These are phyloP conservation scores for Cebus imitator DNA, from an alignment of 2,113 vertebrate species.

Conservation along the genomic window DNA sequence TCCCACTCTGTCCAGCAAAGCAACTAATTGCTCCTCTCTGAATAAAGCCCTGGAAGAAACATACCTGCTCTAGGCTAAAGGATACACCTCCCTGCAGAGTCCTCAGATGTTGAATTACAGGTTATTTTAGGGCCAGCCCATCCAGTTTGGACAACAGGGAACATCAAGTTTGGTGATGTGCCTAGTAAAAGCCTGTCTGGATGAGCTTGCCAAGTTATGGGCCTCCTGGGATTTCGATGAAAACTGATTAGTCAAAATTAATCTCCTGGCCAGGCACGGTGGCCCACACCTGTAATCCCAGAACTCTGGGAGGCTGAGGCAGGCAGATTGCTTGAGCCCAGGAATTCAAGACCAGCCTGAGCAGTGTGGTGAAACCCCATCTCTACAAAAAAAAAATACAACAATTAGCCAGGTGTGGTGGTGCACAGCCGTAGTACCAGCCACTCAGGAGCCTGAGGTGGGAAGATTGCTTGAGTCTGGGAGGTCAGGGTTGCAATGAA, in stretches of 20 bases:
- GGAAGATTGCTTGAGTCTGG: no score
- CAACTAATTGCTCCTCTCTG: background rate
- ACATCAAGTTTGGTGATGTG: background rate
- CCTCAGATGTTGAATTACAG: background rate
- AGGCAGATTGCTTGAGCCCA: no score
- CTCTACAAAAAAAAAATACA: no score
- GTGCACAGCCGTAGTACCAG: no score
- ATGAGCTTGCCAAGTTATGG: background rate
- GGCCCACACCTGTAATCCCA: no score
- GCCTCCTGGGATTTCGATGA: conserved; percentile 32
- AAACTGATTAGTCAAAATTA: conserved; percentile 46
- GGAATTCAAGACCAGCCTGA: no score
- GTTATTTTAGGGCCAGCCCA: conserved; percentile 12
- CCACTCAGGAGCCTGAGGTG: no score
- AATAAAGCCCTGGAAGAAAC: background rate
- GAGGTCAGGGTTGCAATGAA: no score
- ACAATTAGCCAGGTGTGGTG: no score
- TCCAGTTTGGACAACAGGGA: conserved; percentile 22
- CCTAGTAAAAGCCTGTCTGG: background rate
- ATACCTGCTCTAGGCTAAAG: background rate
- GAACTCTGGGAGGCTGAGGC: no score
- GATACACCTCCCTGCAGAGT: background rate
- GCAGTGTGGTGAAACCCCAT: no score
- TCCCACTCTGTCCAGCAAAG: background rate
- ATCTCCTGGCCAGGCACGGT: background rate